phyloP scores from a whole-genome alignment of 2,888 invertebrate species.

The Hirtodrosophila alboralis region DNA sequence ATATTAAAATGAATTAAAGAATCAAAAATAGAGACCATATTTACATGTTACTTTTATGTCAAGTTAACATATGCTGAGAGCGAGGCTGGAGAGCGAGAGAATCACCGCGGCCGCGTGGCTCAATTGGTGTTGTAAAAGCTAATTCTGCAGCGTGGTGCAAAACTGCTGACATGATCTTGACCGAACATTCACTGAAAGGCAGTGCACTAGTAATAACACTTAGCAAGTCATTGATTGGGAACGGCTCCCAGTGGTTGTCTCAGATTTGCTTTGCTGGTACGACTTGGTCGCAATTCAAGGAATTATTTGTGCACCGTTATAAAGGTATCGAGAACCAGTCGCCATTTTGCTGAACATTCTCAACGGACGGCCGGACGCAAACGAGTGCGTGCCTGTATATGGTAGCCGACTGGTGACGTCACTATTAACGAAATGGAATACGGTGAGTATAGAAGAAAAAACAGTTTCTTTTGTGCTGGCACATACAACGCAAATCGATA shows the following conservation, averaged over 20 bases:
- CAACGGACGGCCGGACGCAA: slow-evolving; percentile 1
- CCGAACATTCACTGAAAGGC: neutral
- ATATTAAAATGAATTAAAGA: no score
- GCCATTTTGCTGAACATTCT: slow-evolving; percentile 8
- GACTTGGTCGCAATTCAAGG: slow-evolving; percentile 10
- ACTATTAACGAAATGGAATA: slow-evolving; percentile 10
- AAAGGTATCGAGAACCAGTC: neutral
- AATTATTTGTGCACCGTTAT: slow-evolving; percentile 9
- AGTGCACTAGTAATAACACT: no score
- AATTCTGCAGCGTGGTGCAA: slow-evolving; percentile 1
- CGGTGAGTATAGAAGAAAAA: slow-evolving; percentile 6
- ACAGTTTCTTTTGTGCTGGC: slow-evolving; percentile 15
- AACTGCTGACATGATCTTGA: neutral
- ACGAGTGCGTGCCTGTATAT: slow-evolving; percentile 13
- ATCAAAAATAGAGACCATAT: no score
- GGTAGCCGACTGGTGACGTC: slow-evolving; percentile 12
- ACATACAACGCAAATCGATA: slow-evolving; percentile 4
- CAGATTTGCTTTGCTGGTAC: slow-evolving; percentile 6
- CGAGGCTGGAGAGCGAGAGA: no score
- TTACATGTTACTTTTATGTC: no score
- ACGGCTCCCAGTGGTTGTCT: slow-evolving; percentile 2
- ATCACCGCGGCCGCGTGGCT: no score
- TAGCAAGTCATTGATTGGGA: neutral
- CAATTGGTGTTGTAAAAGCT: no score
- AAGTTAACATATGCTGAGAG: no score